These are phyloP conservation scores for Pseudococcus longispinus DNA, from an alignment of 2,888 invertebrate species.

Conservation along the genomic window DNA sequence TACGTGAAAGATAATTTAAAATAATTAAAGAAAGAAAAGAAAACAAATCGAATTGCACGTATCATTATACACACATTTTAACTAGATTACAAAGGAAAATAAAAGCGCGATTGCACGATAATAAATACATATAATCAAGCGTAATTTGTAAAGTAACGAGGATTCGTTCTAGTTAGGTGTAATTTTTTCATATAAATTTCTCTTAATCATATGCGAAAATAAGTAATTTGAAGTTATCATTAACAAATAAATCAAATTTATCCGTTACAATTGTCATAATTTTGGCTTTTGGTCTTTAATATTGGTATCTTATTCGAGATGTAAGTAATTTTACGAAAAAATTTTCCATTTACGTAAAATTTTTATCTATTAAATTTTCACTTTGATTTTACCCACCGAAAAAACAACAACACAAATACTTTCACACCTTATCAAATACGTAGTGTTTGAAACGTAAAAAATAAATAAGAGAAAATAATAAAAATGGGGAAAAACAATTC, in stretches of 20 bases:
- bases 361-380: background rate
- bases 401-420: background rate
- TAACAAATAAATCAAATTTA: constrained; percentile 35
- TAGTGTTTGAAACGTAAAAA: constrained; percentile 3
- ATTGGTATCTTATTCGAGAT: background rate
- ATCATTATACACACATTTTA: background rate
- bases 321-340: constrained; percentile 11
- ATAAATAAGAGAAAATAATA: background rate
- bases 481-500: background rate
- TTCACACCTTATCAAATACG: constrained; percentile 16
- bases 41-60: constrained; percentile 28
- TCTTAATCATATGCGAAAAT: background rate
- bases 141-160: background rate
- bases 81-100: background rate
- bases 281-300: background rate
- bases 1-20: background rate
- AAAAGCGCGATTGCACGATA: constrained; percentile 32
- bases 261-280: background rate
- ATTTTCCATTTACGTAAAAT: constrained; percentile 14
- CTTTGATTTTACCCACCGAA: background rate
- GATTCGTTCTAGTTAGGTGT: background rate
- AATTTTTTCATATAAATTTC: background rate
- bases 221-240: background rate
- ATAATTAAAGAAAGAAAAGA: background rate
- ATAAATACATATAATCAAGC: constrained; percentile 7